phyloP scores from a whole-genome alignment of 2,797 vertebrate genomes.

The Parotocinclus haroldoi region DNA sequence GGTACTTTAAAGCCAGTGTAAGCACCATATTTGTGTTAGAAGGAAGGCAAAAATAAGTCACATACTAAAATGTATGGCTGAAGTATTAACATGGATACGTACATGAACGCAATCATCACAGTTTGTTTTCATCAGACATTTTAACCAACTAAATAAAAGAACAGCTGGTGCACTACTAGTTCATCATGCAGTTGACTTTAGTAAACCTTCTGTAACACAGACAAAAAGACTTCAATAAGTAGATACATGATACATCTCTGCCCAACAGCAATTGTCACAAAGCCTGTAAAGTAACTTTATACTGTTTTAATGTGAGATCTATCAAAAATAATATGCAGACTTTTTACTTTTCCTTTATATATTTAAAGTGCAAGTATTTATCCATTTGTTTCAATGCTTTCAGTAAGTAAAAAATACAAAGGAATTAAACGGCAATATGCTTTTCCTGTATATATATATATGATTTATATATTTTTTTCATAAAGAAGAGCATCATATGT shows the following conservation, averaged over 20 bases:
- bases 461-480: constrained; percentile 34
- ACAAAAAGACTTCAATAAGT: constrained; percentile 81
- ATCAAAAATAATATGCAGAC: constrained; percentile 85
- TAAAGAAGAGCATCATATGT: constrained; percentile 77
- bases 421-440: constrained; percentile 74
- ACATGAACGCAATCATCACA: constrained; percentile 75
- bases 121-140: constrained; percentile 68
- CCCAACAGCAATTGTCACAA: constrained; percentile 78
- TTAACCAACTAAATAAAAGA: constrained; percentile 74
- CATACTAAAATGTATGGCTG: constrained; percentile 60
- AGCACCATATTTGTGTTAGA: constrained; percentile 79
- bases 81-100: constrained; percentile 71
- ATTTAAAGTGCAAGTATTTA: constrained; percentile 85
- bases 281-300: constrained; percentile 73
- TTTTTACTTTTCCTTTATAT: constrained; percentile 78
- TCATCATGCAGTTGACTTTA: constrained; percentile 83
- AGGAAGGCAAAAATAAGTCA: constrained; percentile 68
- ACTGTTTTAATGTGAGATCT: constrained; percentile 80
- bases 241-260: constrained; percentile 78
- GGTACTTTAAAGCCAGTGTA: constrained; percentile 76
- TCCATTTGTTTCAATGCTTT: constrained; percentile 82
- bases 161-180: constrained; percentile 78
- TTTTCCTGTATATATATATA: constrained; percentile 53
- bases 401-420: constrained; percentile 84
- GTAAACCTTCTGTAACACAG: constrained; percentile 81